phyloP scores from a whole-genome alignment of 2,113 vertebrate genomes.

The Hippocampus abdominalis region DNA sequence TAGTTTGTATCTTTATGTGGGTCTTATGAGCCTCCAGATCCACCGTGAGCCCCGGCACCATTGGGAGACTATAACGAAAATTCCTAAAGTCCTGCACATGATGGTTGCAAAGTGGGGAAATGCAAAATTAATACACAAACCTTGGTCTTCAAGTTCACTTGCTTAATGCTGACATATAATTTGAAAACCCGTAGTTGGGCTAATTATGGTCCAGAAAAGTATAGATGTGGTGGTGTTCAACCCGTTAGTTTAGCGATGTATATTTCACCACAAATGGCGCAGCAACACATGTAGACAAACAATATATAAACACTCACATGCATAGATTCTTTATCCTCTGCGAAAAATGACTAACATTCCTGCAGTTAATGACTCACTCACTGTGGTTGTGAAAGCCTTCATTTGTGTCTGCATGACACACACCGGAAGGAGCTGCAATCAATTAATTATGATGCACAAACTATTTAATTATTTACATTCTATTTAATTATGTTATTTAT shows the following conservation, averaged over 20 bases:
- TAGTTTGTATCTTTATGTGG: conserved; percentile 93
- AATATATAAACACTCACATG: neutral
- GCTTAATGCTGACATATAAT: neutral
- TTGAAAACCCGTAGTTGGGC: neutral
- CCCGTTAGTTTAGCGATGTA: neutral
- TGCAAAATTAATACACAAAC: neutral
- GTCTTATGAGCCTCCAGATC: conserved; percentile 97
- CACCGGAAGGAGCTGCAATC: too few relatives aligned
- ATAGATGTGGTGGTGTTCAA: neutral
- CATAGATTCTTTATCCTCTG: neutral
- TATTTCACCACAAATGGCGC: neutral
- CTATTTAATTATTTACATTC: too few relatives aligned
- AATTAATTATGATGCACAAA: too few relatives aligned
- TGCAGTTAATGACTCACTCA: too few relatives aligned
- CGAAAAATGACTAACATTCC: neutral
- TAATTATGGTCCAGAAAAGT: neutral
- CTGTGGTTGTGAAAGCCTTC: too few relatives aligned
- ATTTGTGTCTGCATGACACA: too few relatives aligned
- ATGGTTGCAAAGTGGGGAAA: neutral
- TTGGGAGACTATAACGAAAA: conserved; percentile 93
- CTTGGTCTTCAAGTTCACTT: neutral
- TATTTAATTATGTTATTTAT: too few relatives aligned
- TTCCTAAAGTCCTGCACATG: conserved; percentile 90
- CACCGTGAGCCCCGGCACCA: conserved; percentile 90
- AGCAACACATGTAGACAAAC: neutral